Percentiles rank a stretch among this genome's conserved stretches.
Conservation (phyloP, 2,888 invertebrate species). For the Agonopterix arenella region DNA sequence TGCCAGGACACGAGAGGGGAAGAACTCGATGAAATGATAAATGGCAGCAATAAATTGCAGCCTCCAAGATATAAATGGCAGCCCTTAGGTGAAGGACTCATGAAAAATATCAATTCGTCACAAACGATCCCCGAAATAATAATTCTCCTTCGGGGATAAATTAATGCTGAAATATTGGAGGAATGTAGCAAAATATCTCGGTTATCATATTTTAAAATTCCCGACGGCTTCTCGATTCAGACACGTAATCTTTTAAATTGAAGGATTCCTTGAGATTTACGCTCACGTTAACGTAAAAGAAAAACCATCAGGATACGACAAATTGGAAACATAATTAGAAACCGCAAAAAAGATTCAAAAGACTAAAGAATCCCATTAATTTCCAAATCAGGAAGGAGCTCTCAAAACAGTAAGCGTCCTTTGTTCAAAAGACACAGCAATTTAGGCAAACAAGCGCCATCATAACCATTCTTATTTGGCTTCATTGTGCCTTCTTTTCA, state of each 20-base stretch:
- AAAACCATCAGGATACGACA: slow-evolving; percentile 3
- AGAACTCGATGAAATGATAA: slow-evolving; percentile 60
- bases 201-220: slow-evolving; percentile 30
- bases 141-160: slow-evolving; percentile 32
- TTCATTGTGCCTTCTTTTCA: slow-evolving; percentile 1
- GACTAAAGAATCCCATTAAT: slow-evolving; percentile 8
- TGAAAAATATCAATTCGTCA: slow-evolving; percentile 66
- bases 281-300: background rate
- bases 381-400: slow-evolving; percentile 7
- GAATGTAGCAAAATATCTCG: slow-evolving; percentile 25
- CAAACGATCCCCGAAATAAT: slow-evolving; percentile 33
- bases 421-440: slow-evolving; percentile 4
- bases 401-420: slow-evolving; percentile 2
- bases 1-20: slow-evolving; percentile 14
- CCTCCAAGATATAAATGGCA: slow-evolving; percentile 53
- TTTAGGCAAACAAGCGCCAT: slow-evolving; percentile 5
- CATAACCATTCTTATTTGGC: background rate
- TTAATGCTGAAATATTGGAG: slow-evolving; percentile 35
- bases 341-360: background rate
- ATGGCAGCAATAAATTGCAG: slow-evolving; percentile 61
- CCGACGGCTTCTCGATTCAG: slow-evolving; percentile 20
- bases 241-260: slow-evolving; percentile 8
- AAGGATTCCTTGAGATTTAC: background rate
- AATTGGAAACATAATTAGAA: slow-evolving; percentile 7
- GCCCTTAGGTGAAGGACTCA: slow-evolving; percentile 47